These are phyloP conservation scores for Poeciliopsis paucimaculata DNA, from an alignment of 2,797 vertebrate genomes.

Conservation along the genomic window DNA sequence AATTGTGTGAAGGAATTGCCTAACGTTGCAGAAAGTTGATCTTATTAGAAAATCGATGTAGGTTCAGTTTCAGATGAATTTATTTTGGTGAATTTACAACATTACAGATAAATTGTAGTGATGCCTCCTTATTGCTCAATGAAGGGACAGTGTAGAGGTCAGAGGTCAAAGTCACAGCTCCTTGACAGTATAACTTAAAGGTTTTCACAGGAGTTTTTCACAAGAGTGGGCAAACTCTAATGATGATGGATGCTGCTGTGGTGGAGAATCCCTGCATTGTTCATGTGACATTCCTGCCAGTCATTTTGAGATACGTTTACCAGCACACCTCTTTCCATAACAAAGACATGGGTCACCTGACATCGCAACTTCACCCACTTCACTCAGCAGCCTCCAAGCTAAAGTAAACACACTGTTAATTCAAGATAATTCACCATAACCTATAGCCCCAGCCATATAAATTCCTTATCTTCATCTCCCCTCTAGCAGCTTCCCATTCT, in stretches of 20 bases:
- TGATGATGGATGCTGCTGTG: slow-evolving; percentile 69
- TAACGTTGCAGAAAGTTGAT: neutral
- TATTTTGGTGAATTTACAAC: no score
- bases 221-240: slow-evolving; percentile 53
- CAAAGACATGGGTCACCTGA: slow-evolving; percentile 75
- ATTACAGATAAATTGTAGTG: neutral
- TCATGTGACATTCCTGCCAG: slow-evolving; percentile 74
- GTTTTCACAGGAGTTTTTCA: slow-evolving; percentile 23
- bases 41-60: neutral
- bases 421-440: slow-evolving; percentile 79
- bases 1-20: neutral
- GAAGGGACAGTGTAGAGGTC: slow-evolving; percentile 23
- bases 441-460: slow-evolving; percentile 66
- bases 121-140: neutral
- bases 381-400: slow-evolving; percentile 71
- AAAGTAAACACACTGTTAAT: slow-evolving; percentile 79
- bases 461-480: slow-evolving; percentile 59
- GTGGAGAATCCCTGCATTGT: slow-evolving; percentile 67
- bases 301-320: slow-evolving; percentile 60
- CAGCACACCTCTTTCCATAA: slow-evolving; percentile 65
- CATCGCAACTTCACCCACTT: slow-evolving; percentile 58
- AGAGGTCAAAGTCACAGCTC: slow-evolving; percentile 42
- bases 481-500: neutral
- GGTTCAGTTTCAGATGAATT: neutral
- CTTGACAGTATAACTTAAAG: slow-evolving; percentile 34